Evolutionary conservation across 2,113 vertebrate species (phyloP).

Genomic region (Salminus brasiliensis): DNA sequence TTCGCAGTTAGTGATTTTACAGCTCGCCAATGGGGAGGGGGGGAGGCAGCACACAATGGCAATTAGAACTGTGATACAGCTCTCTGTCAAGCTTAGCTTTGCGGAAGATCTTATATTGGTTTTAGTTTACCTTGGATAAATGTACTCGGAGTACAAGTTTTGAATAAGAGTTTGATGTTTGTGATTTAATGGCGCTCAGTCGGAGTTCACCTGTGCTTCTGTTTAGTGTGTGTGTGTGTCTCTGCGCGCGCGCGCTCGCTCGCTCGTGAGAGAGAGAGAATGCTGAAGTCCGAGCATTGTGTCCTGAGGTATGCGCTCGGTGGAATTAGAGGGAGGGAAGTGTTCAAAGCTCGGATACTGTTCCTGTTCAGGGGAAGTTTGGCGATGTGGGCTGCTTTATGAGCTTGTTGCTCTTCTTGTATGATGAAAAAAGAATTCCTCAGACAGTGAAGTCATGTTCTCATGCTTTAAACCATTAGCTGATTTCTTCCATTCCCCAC

Average conservation of each 20-base stretch:
- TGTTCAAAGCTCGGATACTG: neutral
- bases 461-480: conserved; percentile 38
- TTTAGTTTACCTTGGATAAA: neutral
- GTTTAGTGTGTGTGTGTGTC: neutral
- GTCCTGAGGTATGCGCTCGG: neutral
- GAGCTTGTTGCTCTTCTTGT: neutral
- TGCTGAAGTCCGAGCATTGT: neutral
- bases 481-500: conserved; percentile 43
- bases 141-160: neutral
- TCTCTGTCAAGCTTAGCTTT: conserved; percentile 2
- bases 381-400: neutral
- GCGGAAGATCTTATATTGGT: neutral
- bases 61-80: neutral
- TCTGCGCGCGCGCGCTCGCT: too few species aligned
- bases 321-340: neutral
- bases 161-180: neutral
- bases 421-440: conserved; percentile 18
- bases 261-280: neutral
- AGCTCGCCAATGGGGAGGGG: too few species aligned
- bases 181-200: too few species aligned
- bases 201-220: neutral
- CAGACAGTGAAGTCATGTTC: conserved; percentile 43
- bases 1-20: neutral
- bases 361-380: neutral
- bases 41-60: neutral